These are phyloP conservation scores for Drosophila atroscutellata DNA, from an alignment of 2,888 invertebrate genomes.

Conservation along the genomic window DNA sequence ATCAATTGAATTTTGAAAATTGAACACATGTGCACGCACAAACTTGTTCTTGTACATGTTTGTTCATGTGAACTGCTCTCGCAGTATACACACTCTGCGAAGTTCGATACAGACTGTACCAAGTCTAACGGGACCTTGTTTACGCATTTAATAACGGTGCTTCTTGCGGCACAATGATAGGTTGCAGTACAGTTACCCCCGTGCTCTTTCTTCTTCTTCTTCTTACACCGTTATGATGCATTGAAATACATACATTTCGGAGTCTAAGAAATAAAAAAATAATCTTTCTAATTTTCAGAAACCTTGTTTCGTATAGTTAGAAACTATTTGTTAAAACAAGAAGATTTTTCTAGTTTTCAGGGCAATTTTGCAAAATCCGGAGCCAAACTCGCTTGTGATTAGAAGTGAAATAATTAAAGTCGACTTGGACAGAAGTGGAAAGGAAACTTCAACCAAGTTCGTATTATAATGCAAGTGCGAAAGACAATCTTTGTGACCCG, in stretches of 20 bases:
- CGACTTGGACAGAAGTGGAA: not conserved
- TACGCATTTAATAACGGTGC: not conserved
- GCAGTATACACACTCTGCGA: not conserved
- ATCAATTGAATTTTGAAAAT: constrained; percentile 4
- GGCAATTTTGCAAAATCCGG: too few relatives aligned
- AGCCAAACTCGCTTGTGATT: not conserved
- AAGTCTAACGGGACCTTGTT: not conserved
- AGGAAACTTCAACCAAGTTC: not conserved
- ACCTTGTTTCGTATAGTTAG: too few relatives aligned
- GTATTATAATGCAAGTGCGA: not conserved
- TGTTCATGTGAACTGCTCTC: not conserved
- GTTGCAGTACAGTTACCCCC: too few relatives aligned
- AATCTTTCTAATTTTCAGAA: too few relatives aligned
- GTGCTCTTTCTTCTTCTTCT: too few relatives aligned
- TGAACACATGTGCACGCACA: not conserved
- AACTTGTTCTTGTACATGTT: not conserved
- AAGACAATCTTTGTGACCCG: not conserved
- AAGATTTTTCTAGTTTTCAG: too few relatives aligned
- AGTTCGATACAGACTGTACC: not conserved
- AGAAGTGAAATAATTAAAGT: not conserved
- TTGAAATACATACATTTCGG: not conserved
- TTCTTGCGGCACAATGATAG: too few relatives aligned
- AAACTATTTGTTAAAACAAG: too few relatives aligned
- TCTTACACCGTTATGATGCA: not conserved
- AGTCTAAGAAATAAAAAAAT: too few relatives aligned